Evolutionary conservation across 2,888 invertebrate species (phyloP).

Genomic region (Hydroisotoma schaefferi): DNA sequence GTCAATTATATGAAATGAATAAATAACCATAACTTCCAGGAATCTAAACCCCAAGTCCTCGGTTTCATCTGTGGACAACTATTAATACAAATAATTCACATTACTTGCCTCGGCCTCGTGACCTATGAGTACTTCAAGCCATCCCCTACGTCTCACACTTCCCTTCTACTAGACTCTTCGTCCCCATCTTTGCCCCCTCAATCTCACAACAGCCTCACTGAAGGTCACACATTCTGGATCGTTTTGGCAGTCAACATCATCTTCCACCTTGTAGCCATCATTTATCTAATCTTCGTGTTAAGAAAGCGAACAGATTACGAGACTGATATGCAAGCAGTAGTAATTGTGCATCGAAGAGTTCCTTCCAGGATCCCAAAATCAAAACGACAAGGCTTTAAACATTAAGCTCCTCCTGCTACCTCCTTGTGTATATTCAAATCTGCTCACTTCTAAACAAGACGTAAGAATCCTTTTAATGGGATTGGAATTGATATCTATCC

Average conservation of each 20-base stretch:
- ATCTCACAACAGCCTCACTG: no score
- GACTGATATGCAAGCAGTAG: conserved; percentile 6
- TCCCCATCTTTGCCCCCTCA: neutral
- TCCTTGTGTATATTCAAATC: no score
- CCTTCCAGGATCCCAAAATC: conserved; percentile 5
- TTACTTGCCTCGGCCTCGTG: conserved; percentile 4
- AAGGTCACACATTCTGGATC: conserved; percentile 5
- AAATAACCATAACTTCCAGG: no score
- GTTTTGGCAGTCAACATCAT: neutral
- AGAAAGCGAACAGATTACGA: conserved; percentile 1
- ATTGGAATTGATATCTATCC: no score
- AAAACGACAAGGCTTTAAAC: conserved; percentile 2
- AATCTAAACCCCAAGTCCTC: neutral
- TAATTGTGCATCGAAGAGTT: conserved; percentile 6
- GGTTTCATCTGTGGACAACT: conserved; percentile 2
- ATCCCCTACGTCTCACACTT: neutral
- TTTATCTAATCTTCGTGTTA: conserved; percentile 1
- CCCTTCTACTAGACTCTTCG: neutral
- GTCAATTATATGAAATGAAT: no score
- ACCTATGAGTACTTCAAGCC: neutral
- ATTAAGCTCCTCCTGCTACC: no score
- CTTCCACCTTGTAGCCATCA: conserved; percentile 12
- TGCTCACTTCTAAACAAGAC: no score
- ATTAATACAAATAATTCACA: conserved; percentile 1
- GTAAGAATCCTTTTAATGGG: no score